Conservation (phyloP, 2,888 invertebrate genomes). For the Pardosa pseudoannulata region DNA sequence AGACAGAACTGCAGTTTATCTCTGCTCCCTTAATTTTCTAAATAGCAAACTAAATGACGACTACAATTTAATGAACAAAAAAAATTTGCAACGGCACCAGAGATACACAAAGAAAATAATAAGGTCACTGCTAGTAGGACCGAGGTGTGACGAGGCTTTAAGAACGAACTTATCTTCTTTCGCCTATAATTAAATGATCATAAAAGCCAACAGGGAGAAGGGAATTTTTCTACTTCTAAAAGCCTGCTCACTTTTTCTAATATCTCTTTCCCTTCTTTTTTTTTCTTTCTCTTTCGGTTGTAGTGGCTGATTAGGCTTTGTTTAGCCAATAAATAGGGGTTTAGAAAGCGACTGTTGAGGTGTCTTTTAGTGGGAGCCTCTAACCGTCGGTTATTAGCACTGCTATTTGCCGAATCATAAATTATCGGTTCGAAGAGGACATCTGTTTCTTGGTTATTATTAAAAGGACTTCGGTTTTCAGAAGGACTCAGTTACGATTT, state of each 20-base stretch:
- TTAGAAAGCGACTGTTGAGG: constrained; percentile 35
- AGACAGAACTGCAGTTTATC: too few species aligned
- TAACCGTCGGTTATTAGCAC: constrained; percentile 43
- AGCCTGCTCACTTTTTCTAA: background rate
- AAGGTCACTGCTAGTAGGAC: background rate
- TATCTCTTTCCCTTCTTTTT: background rate
- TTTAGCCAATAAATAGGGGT: constrained; percentile 48
- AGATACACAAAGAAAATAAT: background rate
- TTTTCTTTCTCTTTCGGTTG: background rate
- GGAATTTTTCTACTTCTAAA: constrained; percentile 4
- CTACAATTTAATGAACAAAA: background rate
- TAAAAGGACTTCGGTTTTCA: constrained; percentile 37
- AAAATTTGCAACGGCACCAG: background rate
- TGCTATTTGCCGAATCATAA: constrained; percentile 60
- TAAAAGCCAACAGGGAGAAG: constrained; percentile 24
- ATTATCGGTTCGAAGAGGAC: constrained; percentile 43
- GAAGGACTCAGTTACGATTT: constrained; percentile 3
- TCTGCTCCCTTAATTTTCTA: too few species aligned
- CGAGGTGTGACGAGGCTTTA: constrained; percentile 17
- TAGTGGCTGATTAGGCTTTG: constrained; percentile 41
- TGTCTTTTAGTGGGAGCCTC: constrained; percentile 18
- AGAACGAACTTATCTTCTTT: constrained; percentile 12
- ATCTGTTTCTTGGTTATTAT: constrained; percentile 20
- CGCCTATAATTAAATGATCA: constrained; percentile 38
- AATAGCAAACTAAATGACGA: too few species aligned